A percentile compares a stretch with the other conserved stretches of the same genome.
Evolutionary conservation across 2,797 vertebrate genomes (phyloP).

Genomic region (Gallinago solitaria): DNA sequence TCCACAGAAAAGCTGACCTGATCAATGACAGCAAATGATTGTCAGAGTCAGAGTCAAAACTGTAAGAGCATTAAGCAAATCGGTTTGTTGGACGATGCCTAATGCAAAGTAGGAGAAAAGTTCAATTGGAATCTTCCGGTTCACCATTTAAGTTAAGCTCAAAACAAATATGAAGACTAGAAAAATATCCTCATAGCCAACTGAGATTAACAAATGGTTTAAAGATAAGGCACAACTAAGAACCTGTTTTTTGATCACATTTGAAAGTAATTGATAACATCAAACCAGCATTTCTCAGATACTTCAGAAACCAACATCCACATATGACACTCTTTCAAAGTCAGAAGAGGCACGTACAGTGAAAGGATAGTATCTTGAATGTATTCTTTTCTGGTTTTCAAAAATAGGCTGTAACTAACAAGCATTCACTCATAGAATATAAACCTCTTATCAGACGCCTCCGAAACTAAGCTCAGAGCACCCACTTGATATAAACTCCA

Average conservation of each 20-base stretch:
- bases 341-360: neutral
- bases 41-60: neutral
- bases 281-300: neutral
- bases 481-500: neutral
- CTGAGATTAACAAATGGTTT: neutral
- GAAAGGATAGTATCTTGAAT: neutral
- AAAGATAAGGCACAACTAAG: neutral
- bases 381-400: neutral
- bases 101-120: neutral
- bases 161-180: neutral
- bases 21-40: neutral
- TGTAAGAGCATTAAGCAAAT: neutral
- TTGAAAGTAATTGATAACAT: neutral
- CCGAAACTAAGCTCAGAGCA: neutral
- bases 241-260: neutral
- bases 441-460: neutral
- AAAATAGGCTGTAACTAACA: neutral
- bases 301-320: neutral
- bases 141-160: neutral
- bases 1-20: neutral
- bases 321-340: neutral
- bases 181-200: neutral
- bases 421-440: neutral
- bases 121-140: neutral
- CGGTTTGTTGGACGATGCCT: neutral